A percentile compares a stretch with the other conserved stretches of the same genome.
These are phyloP conservation scores for Sinocyclocheilus maitianheensis DNA, from an alignment of 2,113 vertebrate species.

Conservation along the genomic window DNA sequence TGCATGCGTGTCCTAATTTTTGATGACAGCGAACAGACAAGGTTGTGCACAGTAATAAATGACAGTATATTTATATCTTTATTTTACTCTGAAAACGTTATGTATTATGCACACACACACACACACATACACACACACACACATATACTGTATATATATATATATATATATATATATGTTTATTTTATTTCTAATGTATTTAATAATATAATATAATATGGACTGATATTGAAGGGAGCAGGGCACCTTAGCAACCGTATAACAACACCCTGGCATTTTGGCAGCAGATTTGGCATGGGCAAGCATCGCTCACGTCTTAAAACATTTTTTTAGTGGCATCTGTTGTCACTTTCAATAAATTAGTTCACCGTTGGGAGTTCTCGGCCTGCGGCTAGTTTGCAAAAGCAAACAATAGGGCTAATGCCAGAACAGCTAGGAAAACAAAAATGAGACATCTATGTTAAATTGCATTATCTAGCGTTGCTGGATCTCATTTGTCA, in stretches of 20 bases:
- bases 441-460: constrained; percentile 52
- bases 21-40: not conserved
- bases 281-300: not conserved
- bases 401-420: constrained; percentile 56
- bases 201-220: too few species aligned
- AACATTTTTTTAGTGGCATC: not conserved
- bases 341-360: constrained; percentile 17
- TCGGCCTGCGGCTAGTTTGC: constrained; percentile 4
- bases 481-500: constrained; percentile 19
- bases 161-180: too few species aligned
- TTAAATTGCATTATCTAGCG: constrained; percentile 53
- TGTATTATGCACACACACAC: too few species aligned
- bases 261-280: not conserved
- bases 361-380: constrained; percentile 14
- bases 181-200: too few species aligned
- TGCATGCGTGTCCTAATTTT: not conserved
- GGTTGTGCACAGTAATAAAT: not conserved
- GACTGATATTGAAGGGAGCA: too few species aligned
- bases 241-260: too few species aligned
- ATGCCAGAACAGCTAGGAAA: constrained; percentile 40
- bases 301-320: not conserved
- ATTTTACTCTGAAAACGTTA: not conserved
- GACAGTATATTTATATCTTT: not conserved
- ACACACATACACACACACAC: too few species aligned
- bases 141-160: too few species aligned